Conservation (phyloP, 1,140 invertebrate genomes). For the Pomacea maculata region DNA sequence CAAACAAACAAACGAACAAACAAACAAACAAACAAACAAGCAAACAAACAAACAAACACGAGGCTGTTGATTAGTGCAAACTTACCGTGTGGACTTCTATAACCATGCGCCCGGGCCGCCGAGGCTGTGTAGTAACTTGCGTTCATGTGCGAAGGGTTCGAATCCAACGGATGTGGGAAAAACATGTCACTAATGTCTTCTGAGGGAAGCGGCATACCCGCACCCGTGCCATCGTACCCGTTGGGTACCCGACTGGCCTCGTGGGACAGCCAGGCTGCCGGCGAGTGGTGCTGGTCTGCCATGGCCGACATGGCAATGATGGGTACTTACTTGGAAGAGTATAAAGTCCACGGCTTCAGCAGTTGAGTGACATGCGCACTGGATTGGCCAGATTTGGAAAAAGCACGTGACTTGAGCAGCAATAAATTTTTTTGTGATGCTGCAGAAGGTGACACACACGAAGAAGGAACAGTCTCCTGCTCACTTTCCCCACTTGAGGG, state of each 20-base stretch:
- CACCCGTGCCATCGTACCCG: slow-evolving; percentile 28
- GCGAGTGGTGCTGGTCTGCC: slow-evolving; percentile 41
- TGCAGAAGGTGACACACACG: no score
- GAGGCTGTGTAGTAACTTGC: slow-evolving; percentile 36
- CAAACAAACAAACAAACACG: no score
- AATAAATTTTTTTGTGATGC: no score
- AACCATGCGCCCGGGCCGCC: slow-evolving; percentile 37
- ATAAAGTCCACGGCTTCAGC: not conserved
- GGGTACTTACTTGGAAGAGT: slow-evolving; percentile 9
- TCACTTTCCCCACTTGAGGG: not conserved
- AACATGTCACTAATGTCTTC: slow-evolving; percentile 56
- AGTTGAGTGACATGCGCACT: not conserved
- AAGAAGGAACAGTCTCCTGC: not conserved
- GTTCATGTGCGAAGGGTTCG: slow-evolving; percentile 37
- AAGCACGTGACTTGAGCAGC: no score
- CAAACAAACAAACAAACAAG: no score
- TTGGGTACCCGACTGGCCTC: slow-evolving; percentile 38
- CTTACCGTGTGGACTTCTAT: slow-evolving; percentile 47
- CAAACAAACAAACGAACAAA: no score
- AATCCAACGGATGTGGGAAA: slow-evolving; percentile 45
- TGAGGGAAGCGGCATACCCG: slow-evolving; percentile 41
- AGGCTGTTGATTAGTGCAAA: not conserved
- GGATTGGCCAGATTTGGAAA: no score
- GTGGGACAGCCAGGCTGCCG: slow-evolving; percentile 39
- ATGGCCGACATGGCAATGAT: slow-evolving; percentile 28